Evolutionary conservation across 2,113 vertebrate genomes (phyloP).

Genomic region (Bufo gargarizans): DNA sequence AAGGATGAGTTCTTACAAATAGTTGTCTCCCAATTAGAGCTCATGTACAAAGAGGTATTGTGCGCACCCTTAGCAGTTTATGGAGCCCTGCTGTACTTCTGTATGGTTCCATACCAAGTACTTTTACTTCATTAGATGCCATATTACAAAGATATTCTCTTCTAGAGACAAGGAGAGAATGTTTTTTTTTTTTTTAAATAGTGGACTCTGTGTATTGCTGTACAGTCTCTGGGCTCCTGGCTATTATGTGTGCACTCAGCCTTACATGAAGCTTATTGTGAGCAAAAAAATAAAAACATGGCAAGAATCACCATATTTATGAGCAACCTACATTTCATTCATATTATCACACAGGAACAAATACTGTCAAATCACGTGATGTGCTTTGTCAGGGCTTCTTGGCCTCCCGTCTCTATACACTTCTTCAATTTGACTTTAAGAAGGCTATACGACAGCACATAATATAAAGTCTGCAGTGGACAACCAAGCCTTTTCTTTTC

Average conservation of each 20-base stretch:
- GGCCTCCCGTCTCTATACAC: background rate
- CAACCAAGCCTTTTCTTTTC: constrained; percentile 24
- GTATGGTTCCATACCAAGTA: too few species aligned
- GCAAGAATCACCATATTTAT: background rate
- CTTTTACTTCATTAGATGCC: too few species aligned
- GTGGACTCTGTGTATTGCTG: background rate
- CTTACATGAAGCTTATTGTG: background rate
- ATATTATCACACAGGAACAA: background rate
- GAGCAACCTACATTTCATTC: background rate
- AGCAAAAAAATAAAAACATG: background rate
- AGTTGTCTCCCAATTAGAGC: too few species aligned
- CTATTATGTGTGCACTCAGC: background rate
- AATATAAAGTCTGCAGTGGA: background rate
- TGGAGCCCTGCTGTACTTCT: too few species aligned
- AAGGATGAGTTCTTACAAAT: too few species aligned
- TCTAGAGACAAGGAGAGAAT: too few species aligned
- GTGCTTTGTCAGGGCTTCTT: background rate
- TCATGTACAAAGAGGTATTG: too few species aligned
- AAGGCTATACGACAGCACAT: background rate
- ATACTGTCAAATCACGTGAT: constrained; percentile 14
- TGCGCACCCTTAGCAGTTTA: too few species aligned
- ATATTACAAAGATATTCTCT: too few species aligned
- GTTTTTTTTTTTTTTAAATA: too few species aligned
- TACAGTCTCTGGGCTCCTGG: background rate
- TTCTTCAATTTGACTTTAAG: constrained; percentile 3